Conservation (phyloP, 2,888 invertebrate genomes). For the Epinotia bilunana region DNA sequence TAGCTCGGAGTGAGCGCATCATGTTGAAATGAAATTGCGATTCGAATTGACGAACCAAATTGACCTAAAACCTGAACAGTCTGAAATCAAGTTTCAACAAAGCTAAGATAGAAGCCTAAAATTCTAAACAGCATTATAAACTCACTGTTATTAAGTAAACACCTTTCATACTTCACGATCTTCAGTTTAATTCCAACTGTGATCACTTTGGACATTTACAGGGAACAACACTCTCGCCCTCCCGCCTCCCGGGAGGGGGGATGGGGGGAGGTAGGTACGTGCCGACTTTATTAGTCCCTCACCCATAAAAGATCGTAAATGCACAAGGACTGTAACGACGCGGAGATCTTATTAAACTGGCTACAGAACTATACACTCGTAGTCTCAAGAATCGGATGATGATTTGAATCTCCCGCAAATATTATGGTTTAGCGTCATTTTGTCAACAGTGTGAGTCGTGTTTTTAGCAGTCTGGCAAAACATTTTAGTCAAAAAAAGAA, state of each 20-base stretch:
- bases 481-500: no score
- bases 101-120: not conserved
- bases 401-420: constrained; percentile 21
- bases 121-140: constrained; percentile 3
- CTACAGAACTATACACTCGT: not conserved
- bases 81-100: not conserved
- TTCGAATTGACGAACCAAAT: not conserved
- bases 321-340: constrained; percentile 9
- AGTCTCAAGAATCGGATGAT: constrained; percentile 12
- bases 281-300: constrained; percentile 16
- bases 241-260: constrained; percentile 20
- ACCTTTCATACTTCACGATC: constrained; percentile 46
- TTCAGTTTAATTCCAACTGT: constrained; percentile 50
- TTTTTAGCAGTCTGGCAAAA: not conserved
- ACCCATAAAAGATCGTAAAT: constrained; percentile 25
- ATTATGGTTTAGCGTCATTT: constrained; percentile 21
- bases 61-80: not conserved
- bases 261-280: not conserved
- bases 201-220: constrained; percentile 78
- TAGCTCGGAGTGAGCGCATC: not conserved
- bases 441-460: not conserved
- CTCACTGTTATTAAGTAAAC: constrained; percentile 16
- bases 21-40: no score
- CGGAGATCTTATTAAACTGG: constrained; percentile 7
- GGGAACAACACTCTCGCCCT: constrained; percentile 71